Evolutionary conservation across 2,888 invertebrate species (phyloP).

Genomic region (Perizoma affinitatum): DNA sequence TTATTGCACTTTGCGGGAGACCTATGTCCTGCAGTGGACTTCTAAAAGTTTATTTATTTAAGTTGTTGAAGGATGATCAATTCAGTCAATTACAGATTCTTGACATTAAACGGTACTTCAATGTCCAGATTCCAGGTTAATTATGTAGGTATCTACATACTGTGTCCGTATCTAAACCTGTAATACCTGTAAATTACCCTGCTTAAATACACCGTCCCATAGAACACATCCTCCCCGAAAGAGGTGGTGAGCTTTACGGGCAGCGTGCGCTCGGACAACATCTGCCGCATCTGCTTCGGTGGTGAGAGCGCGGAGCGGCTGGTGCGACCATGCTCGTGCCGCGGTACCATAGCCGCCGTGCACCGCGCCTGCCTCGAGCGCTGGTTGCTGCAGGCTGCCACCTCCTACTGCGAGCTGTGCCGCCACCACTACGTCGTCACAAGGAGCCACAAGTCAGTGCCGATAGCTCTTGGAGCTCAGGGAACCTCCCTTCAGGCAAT

Average conservation of each 20-base stretch:
- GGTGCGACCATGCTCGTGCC: conserved; percentile 76
- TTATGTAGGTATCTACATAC: no score
- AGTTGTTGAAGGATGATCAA: no score
- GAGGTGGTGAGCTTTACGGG: conserved; percentile 58
- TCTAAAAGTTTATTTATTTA: no score
- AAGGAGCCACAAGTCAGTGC: conserved; percentile 68
- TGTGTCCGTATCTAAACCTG: no score
- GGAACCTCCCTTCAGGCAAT: no score
- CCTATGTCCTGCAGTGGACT: no score
- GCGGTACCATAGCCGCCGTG: conserved; percentile 78
- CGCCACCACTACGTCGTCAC: conserved; percentile 76
- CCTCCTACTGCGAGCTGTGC: conserved; percentile 78
- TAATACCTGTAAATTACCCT: no score
- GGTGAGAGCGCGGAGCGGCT: conserved; percentile 76
- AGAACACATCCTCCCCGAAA: conserved; percentile 51
- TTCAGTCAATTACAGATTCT: no score
- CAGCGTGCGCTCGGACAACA: conserved; percentile 64
- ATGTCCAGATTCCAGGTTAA: no score
- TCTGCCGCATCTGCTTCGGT: conserved; percentile 80
- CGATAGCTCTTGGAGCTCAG: no score
- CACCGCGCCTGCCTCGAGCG: conserved; percentile 78
- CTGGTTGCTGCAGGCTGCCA: conserved; percentile 78
- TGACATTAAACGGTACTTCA: no score
- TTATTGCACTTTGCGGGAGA: no score
- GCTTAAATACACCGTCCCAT: not conserved